A percentile compares a stretch with the other conserved stretches of the same genome.
These are phyloP conservation scores for Odontophorus gujanensis DNA, from an alignment of 2,113 vertebrate genomes.

Conservation along the genomic window DNA sequence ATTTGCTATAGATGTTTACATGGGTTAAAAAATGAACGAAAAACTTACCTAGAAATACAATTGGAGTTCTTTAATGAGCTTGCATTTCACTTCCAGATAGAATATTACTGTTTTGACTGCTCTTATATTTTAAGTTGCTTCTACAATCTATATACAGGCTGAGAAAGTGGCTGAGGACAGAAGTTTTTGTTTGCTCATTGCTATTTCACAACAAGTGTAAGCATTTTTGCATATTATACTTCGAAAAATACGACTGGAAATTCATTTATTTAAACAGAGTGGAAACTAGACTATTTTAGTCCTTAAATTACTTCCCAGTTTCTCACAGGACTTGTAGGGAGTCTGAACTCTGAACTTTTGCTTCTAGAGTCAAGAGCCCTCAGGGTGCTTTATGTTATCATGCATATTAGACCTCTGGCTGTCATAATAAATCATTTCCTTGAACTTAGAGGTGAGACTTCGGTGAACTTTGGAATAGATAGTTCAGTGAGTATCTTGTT, in stretches of 20 bases:
- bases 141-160: not conserved
- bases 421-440: not conserved
- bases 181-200: not conserved
- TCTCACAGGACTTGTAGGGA: not conserved
- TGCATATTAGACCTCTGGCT: not conserved
- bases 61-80: not conserved
- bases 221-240: not conserved
- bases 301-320: not conserved
- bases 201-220: not conserved
- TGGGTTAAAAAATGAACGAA: rapidly evolving
- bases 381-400: not conserved
- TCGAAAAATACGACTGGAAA: not conserved
- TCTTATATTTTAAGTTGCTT: not conserved
- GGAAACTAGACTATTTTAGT: not conserved
- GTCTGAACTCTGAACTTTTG: not conserved
- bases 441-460: not conserved
- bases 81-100: not conserved
- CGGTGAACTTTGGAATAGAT: not conserved
- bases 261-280: not conserved
- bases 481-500: not conserved
- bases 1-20: not conserved
- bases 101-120: not conserved
- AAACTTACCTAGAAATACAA: not conserved
- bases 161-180: not conserved
- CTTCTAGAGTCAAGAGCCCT: not conserved